phyloP scores from a whole-genome alignment of 2,797 vertebrate species.

The Cossypha caffra region DNA sequence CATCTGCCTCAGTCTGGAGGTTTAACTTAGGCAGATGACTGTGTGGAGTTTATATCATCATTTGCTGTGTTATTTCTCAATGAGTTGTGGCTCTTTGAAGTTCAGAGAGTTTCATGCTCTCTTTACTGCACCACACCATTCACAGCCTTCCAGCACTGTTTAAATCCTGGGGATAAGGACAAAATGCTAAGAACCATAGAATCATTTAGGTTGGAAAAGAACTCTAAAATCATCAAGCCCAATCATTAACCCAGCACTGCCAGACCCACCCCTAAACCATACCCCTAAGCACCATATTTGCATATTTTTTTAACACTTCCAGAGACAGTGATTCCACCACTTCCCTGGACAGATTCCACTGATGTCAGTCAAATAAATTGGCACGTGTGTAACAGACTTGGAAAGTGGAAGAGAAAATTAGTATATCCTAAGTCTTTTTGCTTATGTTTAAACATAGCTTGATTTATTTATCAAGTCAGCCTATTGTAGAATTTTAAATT shows the following conservation, averaged over 20 bases:
- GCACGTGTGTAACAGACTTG: not conserved
- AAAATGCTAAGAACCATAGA: not conserved
- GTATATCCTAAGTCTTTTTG: not conserved
- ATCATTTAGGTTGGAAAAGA: not conserved
- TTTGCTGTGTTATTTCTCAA: not conserved
- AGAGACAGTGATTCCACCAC: not conserved
- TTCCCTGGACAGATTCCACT: not conserved
- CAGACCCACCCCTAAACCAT: not conserved
- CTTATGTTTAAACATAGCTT: not conserved
- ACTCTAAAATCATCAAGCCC: not conserved
- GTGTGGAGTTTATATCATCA: not conserved
- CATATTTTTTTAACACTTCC: not conserved
- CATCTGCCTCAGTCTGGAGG: not conserved
- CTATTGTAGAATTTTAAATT: not conserved
- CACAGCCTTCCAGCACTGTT: not conserved
- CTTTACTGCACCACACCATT: not conserved
- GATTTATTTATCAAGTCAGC: not conserved
- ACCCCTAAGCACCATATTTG: not conserved
- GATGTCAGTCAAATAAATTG: not conserved
- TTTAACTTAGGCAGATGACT: not conserved
- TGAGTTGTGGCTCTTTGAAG: not conserved
- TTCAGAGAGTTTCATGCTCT: not conserved
- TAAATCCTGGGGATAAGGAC: not conserved
- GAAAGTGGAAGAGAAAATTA: not conserved
- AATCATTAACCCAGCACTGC: not conserved